Evolutionary conservation across 1,140 invertebrate genomes (phyloP).

Genomic region (Bombus polaris): DNA sequence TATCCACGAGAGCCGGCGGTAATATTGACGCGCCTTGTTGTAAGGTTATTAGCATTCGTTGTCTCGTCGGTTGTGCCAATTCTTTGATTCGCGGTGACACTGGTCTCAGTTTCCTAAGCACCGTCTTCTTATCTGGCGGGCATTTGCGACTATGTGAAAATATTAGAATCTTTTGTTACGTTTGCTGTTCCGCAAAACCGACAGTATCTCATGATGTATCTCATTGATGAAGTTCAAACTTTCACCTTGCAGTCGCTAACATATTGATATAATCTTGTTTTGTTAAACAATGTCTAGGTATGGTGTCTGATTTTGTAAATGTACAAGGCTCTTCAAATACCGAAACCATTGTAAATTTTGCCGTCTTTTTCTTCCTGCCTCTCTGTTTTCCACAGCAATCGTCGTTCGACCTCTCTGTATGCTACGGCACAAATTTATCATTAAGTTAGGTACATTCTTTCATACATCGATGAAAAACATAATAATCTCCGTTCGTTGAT

Average conservation of each 20-base stretch:
- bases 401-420: slow-evolving; percentile 34
- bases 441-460: background rate
- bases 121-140: slow-evolving; percentile 40
- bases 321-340: slow-evolving; percentile 66
- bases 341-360: slow-evolving; percentile 56
- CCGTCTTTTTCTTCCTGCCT: background rate
- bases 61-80: slow-evolving; percentile 73
- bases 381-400: slow-evolving; percentile 46
- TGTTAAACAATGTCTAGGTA: slow-evolving; percentile 71
- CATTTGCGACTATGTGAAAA: slow-evolving; percentile 64
- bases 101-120: slow-evolving; percentile 50
- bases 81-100: slow-evolving; percentile 68
- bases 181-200: background rate
- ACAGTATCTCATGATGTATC: background rate
- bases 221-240: background rate
- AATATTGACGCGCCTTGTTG: slow-evolving; percentile 61
- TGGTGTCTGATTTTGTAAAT: slow-evolving; percentile 59
- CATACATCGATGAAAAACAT: too few species aligned
- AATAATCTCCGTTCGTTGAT: background rate
- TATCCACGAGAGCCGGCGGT: slow-evolving; percentile 69
- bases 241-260: slow-evolving; percentile 72
- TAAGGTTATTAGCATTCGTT: slow-evolving; percentile 69
- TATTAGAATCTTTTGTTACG: background rate
- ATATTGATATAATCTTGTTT: slow-evolving; percentile 72
- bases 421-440: slow-evolving; percentile 8